Evolutionary conservation across 2,797 vertebrate species (phyloP).

Genomic region (Limosa lapponica): DNA sequence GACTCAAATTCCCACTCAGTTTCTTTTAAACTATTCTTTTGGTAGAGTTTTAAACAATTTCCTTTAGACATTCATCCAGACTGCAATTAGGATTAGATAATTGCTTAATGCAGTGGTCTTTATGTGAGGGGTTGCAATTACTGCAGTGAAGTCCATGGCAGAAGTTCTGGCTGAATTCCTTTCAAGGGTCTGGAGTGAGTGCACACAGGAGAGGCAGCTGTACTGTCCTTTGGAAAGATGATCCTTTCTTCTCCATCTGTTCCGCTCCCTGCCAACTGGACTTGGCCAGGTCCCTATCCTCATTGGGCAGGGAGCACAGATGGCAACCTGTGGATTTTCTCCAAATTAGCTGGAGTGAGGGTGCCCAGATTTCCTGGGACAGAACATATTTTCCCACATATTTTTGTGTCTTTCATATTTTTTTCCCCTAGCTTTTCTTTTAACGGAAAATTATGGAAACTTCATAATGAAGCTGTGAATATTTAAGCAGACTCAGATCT

Average conservation of each 20-base stretch:
- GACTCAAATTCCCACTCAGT: background rate
- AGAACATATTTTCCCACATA: background rate
- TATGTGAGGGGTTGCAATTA: background rate
- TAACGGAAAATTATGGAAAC: background rate
- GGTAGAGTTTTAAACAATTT: background rate
- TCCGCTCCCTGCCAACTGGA: background rate
- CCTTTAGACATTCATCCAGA: background rate
- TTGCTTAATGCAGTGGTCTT: background rate
- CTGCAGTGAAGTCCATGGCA: background rate
- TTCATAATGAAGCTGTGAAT: background rate
- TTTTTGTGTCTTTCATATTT: background rate
- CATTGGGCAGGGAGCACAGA: background rate
- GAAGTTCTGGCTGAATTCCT: conserved; percentile 13
- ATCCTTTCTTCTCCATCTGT: conserved; percentile 42
- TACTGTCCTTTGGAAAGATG: background rate
- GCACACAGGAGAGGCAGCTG: conserved; percentile 5
- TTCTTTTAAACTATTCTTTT: background rate
- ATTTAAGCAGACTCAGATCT: background rate
- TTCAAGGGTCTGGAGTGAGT: background rate
- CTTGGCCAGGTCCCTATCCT: background rate
- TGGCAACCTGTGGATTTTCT: conserved; percentile 35
- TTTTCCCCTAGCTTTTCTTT: background rate
- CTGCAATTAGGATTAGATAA: background rate
- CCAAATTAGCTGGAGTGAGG: conserved; percentile 3
- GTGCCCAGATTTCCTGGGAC: background rate